Evolutionary conservation across 2,113 vertebrate genomes (phyloP).

Genomic region (Leuciscus idus): DNA sequence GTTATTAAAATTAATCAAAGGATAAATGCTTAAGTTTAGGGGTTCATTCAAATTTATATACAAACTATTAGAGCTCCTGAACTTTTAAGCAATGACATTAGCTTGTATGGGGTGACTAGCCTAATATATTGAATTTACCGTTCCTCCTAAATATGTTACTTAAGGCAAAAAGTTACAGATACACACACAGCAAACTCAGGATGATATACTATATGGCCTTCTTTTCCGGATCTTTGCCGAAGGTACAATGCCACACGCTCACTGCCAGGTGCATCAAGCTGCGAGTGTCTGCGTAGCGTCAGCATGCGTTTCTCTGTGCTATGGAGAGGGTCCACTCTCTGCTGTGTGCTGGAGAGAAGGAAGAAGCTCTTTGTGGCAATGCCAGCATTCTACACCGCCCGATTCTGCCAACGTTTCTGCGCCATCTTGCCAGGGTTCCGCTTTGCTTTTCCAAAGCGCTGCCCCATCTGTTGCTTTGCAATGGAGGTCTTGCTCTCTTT

Average conservation of each 20-base stretch:
- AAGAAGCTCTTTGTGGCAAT: constrained; percentile 69
- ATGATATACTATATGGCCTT: constrained; percentile 59
- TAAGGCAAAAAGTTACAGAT: constrained; percentile 49
- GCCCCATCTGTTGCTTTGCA: constrained; percentile 70
- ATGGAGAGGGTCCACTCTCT: constrained; percentile 52
- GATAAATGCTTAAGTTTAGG: no score
- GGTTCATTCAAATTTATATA: no score
- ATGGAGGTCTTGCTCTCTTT: constrained; percentile 45
- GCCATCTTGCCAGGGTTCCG: constrained; percentile 52
- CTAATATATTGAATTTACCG: no score
- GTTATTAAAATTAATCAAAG: no score
- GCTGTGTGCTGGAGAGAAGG: constrained; percentile 57
- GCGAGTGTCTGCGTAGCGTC: constrained; percentile 42
- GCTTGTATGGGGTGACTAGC: no score
- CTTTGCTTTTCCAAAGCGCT: constrained; percentile 43
- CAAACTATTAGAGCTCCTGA: no score
- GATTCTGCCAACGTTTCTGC: constrained; percentile 52
- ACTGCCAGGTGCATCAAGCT: constrained; percentile 51
- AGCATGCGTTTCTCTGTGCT: constrained; percentile 49
- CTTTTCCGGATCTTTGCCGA: constrained; percentile 48
- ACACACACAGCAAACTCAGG: constrained; percentile 28
- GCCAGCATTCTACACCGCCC: constrained; percentile 71
- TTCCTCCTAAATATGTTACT: no score
- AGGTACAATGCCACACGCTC: constrained; percentile 44
- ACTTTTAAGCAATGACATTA: no score